Conservation (phyloP, 1,140 invertebrate genomes). For the Papilio polyxenes region DNA sequence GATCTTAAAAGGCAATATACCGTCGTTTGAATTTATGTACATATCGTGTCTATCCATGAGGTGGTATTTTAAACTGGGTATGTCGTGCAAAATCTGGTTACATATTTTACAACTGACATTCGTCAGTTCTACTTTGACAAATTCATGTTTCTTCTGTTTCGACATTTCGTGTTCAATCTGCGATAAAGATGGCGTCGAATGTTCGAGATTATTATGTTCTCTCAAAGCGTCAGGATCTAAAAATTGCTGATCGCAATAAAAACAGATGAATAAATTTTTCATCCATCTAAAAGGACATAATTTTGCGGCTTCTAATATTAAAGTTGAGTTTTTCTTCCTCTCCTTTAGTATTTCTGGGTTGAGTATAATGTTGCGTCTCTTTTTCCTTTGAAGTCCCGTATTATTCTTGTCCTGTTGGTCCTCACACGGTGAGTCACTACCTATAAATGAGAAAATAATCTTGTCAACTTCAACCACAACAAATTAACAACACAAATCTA, state of each 20-base stretch:
- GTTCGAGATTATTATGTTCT: conserved; percentile 58
- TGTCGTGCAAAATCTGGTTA: conserved; percentile 47
- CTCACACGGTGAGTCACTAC: conserved; percentile 49
- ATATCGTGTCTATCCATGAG: conserved; percentile 58
- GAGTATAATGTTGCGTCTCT: conserved; percentile 49
- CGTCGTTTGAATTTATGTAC: conserved; percentile 57
- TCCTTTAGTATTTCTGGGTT: conserved; percentile 58
- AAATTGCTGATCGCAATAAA: conserved; percentile 66
- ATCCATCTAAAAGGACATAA: conserved; percentile 74
- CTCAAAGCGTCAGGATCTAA: conserved; percentile 58
- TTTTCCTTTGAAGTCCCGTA: conserved; percentile 47
- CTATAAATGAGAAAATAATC: conserved; percentile 72
- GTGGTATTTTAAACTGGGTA: conserved; percentile 58
- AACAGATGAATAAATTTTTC: conserved; percentile 70
- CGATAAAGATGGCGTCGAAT: conserved; percentile 43
- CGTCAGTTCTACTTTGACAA: conserved; percentile 70
- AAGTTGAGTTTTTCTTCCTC: conserved; percentile 56
- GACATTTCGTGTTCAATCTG: conserved; percentile 58
- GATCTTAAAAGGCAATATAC: conserved; percentile 68
- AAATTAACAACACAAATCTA: neutral
- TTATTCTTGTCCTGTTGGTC: conserved; percentile 14
- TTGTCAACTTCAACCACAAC: conserved; percentile 43
- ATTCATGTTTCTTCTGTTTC: conserved; percentile 66
- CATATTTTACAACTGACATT: conserved; percentile 66
- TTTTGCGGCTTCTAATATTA: conserved; percentile 62